Percentiles rank a stretch among this genome's conserved stretches.
Evolutionary conservation across 2,113 vertebrate genomes (phyloP).

Genomic region (Corapipo altera): DNA sequence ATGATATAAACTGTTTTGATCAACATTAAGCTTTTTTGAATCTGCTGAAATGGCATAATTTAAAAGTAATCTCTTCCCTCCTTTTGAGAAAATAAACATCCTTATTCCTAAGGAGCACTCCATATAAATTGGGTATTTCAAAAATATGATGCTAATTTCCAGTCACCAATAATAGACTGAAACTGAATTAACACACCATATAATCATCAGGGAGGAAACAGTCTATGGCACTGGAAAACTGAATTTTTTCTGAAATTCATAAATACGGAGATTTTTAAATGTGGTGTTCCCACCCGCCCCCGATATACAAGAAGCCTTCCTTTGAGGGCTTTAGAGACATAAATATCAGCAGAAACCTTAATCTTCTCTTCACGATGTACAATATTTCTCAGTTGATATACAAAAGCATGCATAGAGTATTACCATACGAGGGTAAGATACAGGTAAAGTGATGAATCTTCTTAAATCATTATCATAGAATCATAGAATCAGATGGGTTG

Average conservation of each 20-base stretch:
- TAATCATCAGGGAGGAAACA: neutral
- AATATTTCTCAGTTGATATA: neutral
- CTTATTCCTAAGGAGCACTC: neutral
- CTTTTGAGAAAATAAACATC: neutral
- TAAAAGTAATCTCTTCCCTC: neutral
- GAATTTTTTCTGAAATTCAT: neutral
- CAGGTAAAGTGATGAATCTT: neutral
- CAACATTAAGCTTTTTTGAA: neutral
- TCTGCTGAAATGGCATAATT: neutral
- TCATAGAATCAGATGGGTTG: too few species aligned
- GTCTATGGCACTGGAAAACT: neutral
- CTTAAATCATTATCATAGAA: neutral
- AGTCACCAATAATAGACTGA: neutral
- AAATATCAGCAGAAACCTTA: neutral
- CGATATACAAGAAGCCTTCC: neutral
- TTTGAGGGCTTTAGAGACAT: neutral
- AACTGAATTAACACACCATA: neutral
- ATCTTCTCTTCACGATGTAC: neutral
- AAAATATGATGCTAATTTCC: neutral
- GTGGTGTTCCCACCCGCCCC: accelerated
- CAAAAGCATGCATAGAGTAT: neutral
- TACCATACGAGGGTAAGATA: neutral
- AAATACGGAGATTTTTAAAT: neutral
- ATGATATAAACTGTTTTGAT: neutral
- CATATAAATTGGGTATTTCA: neutral